Percentiles rank a stretch among this genome's conserved stretches.
These are phyloP conservation scores for Drosophila novamexicana DNA, from an alignment of 1,140 invertebrate species.

Conservation along the genomic window DNA sequence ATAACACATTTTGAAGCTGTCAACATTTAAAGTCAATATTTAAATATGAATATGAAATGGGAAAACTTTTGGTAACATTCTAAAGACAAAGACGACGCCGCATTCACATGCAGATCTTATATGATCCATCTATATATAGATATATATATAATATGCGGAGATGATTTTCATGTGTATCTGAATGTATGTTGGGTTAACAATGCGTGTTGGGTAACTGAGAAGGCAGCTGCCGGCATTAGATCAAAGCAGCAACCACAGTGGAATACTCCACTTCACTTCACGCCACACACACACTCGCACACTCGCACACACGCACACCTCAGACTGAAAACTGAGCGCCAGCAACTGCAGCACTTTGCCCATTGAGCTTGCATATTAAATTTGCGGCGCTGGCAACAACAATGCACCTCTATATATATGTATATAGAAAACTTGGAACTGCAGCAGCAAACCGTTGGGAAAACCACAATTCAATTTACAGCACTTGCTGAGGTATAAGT, in stretches of 20 bases:
- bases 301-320: not conserved
- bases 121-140: not conserved
- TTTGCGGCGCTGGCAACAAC: slow-evolving; percentile 11
- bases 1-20: not conserved
- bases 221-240: slow-evolving; percentile 16
- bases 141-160: not conserved
- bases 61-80: no score
- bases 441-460: slow-evolving; percentile 1
- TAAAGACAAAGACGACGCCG: not conserved
- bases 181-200: not conserved
- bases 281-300: not conserved
- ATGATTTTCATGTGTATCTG: not conserved
- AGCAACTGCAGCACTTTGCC: slow-evolving; percentile 1
- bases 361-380: slow-evolving; percentile 39
- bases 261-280: slow-evolving; percentile 8
- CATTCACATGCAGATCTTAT: not conserved
- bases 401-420: not conserved
- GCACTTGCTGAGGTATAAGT: slow-evolving; percentile 8
- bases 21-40: not conserved
- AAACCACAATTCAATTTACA: slow-evolving; percentile 36
- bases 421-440: slow-evolving; percentile 5
- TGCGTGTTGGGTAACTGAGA: slow-evolving; percentile 14
- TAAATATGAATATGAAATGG: not conserved
- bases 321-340: not conserved
- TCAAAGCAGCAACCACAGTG: slow-evolving; percentile 29